phyloP scores from a whole-genome alignment of 2,113 vertebrate genomes.

The Manacus vitellinus region DNA sequence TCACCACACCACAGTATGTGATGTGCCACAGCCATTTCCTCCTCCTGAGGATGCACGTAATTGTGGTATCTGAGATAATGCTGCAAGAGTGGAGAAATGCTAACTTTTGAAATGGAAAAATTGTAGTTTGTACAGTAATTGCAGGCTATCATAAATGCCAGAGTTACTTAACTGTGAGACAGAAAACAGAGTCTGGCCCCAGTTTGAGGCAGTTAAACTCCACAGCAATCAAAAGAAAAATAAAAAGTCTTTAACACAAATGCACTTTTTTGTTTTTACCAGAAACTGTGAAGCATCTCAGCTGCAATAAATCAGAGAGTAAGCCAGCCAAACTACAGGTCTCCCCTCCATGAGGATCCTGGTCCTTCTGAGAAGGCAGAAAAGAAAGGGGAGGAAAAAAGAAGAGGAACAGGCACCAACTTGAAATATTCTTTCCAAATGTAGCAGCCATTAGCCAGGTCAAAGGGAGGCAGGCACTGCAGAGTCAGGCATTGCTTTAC shows the following conservation, averaged over 20 bases:
- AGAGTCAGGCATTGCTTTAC: neutral
- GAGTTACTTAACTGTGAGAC: neutral
- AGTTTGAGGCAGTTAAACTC: neutral
- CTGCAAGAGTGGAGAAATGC: neutral
- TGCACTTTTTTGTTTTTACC: neutral
- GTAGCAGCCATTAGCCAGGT: neutral
- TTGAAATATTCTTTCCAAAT: neutral
- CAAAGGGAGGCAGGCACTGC: neutral
- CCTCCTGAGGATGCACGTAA: neutral
- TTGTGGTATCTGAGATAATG: conserved; percentile 21
- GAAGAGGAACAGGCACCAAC: neutral
- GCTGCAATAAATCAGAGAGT: neutral
- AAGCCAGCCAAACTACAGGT: neutral
- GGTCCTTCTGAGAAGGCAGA: neutral
- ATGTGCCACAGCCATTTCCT: conserved; percentile 8
- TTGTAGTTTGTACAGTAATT: neutral
- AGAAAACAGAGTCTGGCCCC: neutral
- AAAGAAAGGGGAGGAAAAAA: neutral
- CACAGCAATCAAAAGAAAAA: conserved; percentile 4
- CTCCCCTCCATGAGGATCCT: neutral
- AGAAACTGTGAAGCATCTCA: neutral
- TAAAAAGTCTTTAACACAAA: neutral
- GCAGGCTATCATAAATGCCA: neutral
- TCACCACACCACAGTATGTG: neutral
- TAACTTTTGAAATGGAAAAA: neutral